A percentile compares a stretch with the other conserved stretches of the same genome.
Conservation (phyloP, 2,888 invertebrate species). For the Odontomyia ornata region DNA sequence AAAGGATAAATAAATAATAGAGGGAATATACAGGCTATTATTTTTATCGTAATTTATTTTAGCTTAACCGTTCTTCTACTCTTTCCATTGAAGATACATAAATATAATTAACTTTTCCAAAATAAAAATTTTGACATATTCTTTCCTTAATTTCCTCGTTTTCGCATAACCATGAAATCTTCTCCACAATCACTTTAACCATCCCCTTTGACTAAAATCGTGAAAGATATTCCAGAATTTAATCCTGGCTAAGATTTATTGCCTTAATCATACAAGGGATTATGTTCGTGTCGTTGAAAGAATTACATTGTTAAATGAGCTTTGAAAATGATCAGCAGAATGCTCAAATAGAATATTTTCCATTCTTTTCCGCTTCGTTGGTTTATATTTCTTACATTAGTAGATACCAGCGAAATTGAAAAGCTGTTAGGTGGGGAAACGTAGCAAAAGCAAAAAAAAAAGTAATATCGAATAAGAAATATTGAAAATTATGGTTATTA, state of each 20-base stretch:
- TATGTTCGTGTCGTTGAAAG: slow-evolving; percentile 49
- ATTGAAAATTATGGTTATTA: slow-evolving; percentile 41
- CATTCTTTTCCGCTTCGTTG: background rate
- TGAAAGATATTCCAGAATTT: slow-evolving; percentile 30
- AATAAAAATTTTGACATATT: no score
- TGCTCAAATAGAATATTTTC: slow-evolving; percentile 40
- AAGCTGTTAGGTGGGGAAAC: background rate
- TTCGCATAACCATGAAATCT: background rate
- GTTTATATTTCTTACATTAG: no score
- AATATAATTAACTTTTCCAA: no score
- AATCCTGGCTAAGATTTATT: slow-evolving; percentile 43
- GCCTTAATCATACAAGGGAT: slow-evolving; percentile 47
- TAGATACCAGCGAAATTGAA: no score
- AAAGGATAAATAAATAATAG: no score
- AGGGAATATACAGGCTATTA: no score
- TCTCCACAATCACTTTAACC: background rate
- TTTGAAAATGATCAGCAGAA: slow-evolving; percentile 49
- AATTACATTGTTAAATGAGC: slow-evolving; percentile 51
- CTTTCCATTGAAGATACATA: no score
- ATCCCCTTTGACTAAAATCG: background rate
- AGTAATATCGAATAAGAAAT: background rate
- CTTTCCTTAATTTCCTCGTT: no score
- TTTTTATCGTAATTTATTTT: no score
- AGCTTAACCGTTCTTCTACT: no score
- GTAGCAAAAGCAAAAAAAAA: background rate